Evolutionary conservation across 2,113 vertebrate genomes (phyloP).

Genomic region (Ranitomeya variabilis): DNA sequence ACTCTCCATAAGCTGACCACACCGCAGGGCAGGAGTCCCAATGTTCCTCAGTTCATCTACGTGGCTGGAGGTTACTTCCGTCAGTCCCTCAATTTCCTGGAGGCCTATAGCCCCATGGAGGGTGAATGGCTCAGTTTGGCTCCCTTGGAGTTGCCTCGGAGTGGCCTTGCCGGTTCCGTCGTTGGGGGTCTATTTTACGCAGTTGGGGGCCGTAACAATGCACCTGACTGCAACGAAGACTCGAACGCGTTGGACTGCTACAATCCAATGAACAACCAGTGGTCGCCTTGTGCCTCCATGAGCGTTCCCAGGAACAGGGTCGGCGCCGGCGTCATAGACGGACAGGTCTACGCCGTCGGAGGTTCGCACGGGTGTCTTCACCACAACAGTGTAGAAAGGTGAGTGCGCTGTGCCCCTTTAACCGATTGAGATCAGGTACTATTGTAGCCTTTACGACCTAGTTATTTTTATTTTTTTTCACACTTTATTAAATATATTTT

Average conservation of each 20-base stretch:
- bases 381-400: conserved; percentile 90
- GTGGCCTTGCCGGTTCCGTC: conserved; percentile 87
- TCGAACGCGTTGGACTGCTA: conserved; percentile 89
- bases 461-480: too few species aligned
- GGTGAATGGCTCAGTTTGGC: conserved; percentile 83
- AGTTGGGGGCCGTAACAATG: conserved; percentile 89
- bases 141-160: conserved; percentile 85
- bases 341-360: conserved; percentile 89
- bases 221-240: conserved; percentile 89
- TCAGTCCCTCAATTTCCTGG: conserved; percentile 84
- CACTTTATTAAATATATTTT: too few species aligned
- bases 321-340: conserved; percentile 89
- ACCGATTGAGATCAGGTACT: too few species aligned
- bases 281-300: conserved; percentile 89
- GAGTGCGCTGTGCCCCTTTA: not conserved
- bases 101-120: conserved; percentile 82
- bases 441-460: too few species aligned
- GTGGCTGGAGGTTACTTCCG: conserved; percentile 87
- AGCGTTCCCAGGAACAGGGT: conserved; percentile 90
- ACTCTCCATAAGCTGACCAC: conserved; percentile 89
- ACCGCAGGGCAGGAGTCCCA: conserved; percentile 78
- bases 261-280: conserved; percentile 93
- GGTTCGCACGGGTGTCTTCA: conserved; percentile 91
- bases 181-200: conserved; percentile 91
- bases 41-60: conserved; percentile 89